Evolutionary conservation across 2,888 invertebrate species (phyloP).

Genomic region (Pyrochroa serraticornis): DNA sequence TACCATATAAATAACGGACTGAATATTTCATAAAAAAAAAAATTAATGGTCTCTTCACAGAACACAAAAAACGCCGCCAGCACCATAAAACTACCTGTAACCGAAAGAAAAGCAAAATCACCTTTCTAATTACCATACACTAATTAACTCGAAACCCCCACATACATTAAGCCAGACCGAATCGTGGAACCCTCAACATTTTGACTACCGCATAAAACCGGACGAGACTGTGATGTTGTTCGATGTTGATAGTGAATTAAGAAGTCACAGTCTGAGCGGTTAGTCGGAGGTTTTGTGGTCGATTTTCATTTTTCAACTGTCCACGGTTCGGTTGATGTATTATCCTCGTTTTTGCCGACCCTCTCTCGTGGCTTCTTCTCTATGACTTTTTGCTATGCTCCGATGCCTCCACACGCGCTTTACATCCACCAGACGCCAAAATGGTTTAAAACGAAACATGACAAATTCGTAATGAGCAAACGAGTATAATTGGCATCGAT

Average conservation of each 20-base stretch:
- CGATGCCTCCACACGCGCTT: too few relatives aligned
- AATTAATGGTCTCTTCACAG: constrained; percentile 24
- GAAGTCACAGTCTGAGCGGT: constrained; percentile 31
- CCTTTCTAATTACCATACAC: constrained; percentile 54
- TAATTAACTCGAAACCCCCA: constrained; percentile 43
- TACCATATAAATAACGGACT: constrained; percentile 26
- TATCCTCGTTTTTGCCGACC: constrained; percentile 35
- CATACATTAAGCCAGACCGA: too few relatives aligned
- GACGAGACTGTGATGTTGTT: not conserved
- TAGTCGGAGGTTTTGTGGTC: constrained; percentile 32
- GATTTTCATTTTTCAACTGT: constrained; percentile 48
- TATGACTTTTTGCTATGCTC: constrained; percentile 9
- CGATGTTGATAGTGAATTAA: not conserved
- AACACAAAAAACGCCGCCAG: constrained; percentile 27
- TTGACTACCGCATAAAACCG: constrained; percentile 38
- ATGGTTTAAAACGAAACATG: constrained; percentile 32
- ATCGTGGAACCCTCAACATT: constrained; percentile 24
- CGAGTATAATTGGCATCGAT: too few relatives aligned
- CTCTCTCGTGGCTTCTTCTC: not conserved
- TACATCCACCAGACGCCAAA: too few relatives aligned
- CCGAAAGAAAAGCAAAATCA: constrained; percentile 49
- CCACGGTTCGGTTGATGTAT: constrained; percentile 46
- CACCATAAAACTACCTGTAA: constrained; percentile 37
- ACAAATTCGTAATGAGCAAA: constrained; percentile 34
- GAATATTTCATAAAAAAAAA: constrained; percentile 27